Base-by-base conservation (phyloP, 2,113 vertebrate species). In the Oncorhynchus clarkii region DNA sequence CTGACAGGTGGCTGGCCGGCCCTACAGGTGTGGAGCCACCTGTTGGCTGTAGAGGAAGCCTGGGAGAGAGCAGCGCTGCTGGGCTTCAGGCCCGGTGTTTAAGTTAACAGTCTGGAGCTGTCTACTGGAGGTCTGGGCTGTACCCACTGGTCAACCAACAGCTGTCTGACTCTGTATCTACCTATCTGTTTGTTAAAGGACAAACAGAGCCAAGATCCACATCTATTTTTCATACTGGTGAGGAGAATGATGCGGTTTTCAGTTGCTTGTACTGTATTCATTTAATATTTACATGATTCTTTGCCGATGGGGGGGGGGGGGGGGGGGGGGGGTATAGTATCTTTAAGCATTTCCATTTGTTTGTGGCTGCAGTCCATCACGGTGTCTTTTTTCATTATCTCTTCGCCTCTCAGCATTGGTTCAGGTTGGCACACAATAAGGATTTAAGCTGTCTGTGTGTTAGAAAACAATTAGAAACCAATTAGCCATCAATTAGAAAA, bases 11-110 rank as follows among this genome's bases (percentile, higher is more conserved):
- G 75, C 64, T 80, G 78, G 64, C 39, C 64, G 26, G 26, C 12
- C 13, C 22, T 73, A 51, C 76, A 81, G 79, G 77, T 79, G 76
- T 79, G 67, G 5, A 14, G 20, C 67, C 73, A 80, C 82, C 76
- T 78, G 78, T 76, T 64, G 16, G 45, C 67, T 77, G 18, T 24
- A 39, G 67, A 68, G 72, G 60, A 34, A 66, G 72, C 59, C 59
- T 51, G 72, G 73, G 65, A 71, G 26, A 34, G 39, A 76, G 39
- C 29, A 51, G 81, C 24, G 68, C 34, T 73, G 75, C 64, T n/a
- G n/a, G 72, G 59, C 49, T 20, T n/a, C 18, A 7, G 24, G 54
- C 39, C 68, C 49, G n/a, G 29, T 80, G 72, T 79, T 82, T 73
- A 48, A 9, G 75, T 80, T 86, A 75, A 82, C 73, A 22, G 26